Evolutionary conservation across 2,797 vertebrate species (phyloP), one percentile per base, ranked within the genome.

Genomic region (Sebastes goodei): DNA sequence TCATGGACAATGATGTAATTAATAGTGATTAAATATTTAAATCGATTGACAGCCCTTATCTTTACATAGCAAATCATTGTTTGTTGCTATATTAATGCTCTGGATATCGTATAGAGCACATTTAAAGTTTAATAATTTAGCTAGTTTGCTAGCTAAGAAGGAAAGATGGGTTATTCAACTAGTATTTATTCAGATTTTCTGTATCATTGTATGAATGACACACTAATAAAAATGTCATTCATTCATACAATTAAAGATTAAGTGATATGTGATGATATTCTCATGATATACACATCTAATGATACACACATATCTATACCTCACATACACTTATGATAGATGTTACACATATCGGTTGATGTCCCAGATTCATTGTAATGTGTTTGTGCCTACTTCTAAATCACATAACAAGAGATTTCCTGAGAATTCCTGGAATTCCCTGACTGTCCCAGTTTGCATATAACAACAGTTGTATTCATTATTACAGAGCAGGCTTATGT

Each of bases 371-470:
- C 79, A 85, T 88, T 87, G 76, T 67, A 38, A 77, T 64, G 53
- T 71, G n/a, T 25, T 60, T 73, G 69, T 71, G 80, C 71, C 81
- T 67, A 49, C 82, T 66, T 84, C 63, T 57, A 74, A 76, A 86
- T 69, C 57, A 59, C 56, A 76, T 68, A 46, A 67, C 56, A 60
- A 71, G 66, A 81, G 60, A 78, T 82, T 76, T 84, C 53, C 33
- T 42, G 35, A 75, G 76, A 76, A 93, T 91, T 88, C 82, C 75
- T 82, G 72, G 75, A 81, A 91, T 92, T 88, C 90, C 80, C 61
- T 75, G 81, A 71, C 76, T 49, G 71, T 88, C 62, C 65, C 75
- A 46, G 56, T 38, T 63, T 65, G 56, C 75, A 62, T 35, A 85
- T 74, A 82, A 82, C 78, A 86, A 89, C 68, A 62, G 75, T 88